Evolutionary conservation across 2,888 invertebrate genomes (phyloP), one percentile per base, ranked within the genome.

Genomic region (Blomia tropicalis): DNA sequence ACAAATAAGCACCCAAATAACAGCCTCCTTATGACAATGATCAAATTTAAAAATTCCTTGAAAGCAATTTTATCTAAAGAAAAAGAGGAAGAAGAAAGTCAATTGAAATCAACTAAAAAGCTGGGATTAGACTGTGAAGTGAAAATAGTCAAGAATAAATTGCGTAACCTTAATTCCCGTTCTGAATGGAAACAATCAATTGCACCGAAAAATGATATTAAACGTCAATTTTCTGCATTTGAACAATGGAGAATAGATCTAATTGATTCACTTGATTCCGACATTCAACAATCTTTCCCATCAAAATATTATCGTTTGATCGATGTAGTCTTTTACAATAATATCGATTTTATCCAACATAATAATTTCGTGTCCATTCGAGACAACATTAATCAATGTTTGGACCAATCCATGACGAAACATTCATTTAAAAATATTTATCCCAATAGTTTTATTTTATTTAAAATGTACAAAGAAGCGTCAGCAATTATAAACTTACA

Each of bases 131-230:
- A 56, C 11, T 32, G 31, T 56, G 29, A 56, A 4, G 56, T 56
- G 31, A 29, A 31, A 25, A 36, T 56, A 23, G 56, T 62, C 2
- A 62, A 62, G 44, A 27, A 62, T 36, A 62, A 62, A 59, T 27
- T 62, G 3, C 22, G 44, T 14, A 47, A 58, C 5, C 25, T 62
- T 22, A 44, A 62, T 43, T 58, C 62, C 17, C 43, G 62, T 25
- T 44, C 36, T 27, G 58, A 62, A 32, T 62, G 62, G 62, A 58
- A 59, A 43, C 58, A 58, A 32, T 43, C 32, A 11, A 36, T 62
- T 1, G 43, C 32, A 19, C 58, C 62, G 7, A 4, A 27, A 23
- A 31, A 22, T 11, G 53, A 62, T 30, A 58, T 23, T 41, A 58
- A 58, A 47, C 41, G 54, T 19, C 31, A 44, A 23, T 25, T 62